phyloP scores from a whole-genome alignment of 1,140 invertebrate species.

The Magallana ariakensis region DNA sequence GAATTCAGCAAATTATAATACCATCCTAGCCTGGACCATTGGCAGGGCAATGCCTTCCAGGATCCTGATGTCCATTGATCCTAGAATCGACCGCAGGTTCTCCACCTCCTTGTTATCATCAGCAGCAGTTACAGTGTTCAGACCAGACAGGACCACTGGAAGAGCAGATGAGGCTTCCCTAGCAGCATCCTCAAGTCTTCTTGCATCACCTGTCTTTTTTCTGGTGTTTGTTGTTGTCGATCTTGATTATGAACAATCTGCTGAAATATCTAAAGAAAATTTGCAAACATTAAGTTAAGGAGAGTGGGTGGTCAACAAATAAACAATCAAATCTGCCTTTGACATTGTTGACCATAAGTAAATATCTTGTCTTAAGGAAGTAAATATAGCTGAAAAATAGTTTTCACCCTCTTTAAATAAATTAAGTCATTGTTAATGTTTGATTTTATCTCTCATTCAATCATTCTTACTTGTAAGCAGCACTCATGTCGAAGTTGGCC shows the following conservation, averaged over 20 bases:
- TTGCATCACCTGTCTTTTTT: not conserved
- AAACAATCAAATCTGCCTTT: not conserved
- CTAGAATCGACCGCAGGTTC: not conserved
- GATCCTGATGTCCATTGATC: conserved; percentile 2
- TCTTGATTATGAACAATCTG: not conserved
- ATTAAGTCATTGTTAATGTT: no score
- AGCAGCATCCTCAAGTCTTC: not conserved
- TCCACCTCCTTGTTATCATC: not conserved
- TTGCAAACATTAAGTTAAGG: not conserved
- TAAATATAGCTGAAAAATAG: no score
- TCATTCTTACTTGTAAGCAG: no score
- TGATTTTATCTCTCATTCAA: no score
- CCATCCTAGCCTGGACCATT: not conserved
- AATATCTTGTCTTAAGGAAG: no score
- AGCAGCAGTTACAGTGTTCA: not conserved
- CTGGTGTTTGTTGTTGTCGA: not conserved
- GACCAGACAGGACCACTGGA: not conserved
- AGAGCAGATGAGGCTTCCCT: not conserved
- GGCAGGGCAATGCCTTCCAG: conserved; percentile 37
- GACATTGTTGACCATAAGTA: no score
- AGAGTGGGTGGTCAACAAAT: not conserved
- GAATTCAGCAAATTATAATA: not conserved
- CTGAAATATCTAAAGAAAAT: conserved; percentile 19
- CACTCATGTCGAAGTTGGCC: no score
- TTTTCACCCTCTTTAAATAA: no score